A percentile compares a stretch with the other conserved stretches of the same genome.
Evolutionary conservation across 2,888 invertebrate genomes (phyloP).

Genomic region (Alentia gelatinosa): DNA sequence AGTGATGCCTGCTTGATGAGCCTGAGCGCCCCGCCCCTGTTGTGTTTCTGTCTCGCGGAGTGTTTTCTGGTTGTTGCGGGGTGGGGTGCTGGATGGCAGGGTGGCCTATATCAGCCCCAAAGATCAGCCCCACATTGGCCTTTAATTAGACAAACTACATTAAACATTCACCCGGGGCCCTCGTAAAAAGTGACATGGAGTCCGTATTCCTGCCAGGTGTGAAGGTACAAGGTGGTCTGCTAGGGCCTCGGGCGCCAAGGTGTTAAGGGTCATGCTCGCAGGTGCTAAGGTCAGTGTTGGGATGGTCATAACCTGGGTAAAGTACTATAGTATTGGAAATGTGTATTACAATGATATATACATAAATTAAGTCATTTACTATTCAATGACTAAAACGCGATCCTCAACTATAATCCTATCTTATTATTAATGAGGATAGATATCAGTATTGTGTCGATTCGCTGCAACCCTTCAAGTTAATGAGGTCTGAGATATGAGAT

Average conservation of each 20-base stretch:
- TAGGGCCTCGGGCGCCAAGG: neutral
- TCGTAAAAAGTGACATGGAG: constrained; percentile 12
- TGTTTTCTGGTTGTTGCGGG: constrained; percentile 1
- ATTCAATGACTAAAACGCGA: no score
- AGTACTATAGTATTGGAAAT: no score
- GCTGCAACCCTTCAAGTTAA: no score
- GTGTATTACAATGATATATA: no score
- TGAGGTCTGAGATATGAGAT: no score
- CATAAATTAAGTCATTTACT: no score
- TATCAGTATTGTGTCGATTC: no score
- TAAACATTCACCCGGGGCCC: neutral
- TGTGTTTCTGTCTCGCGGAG: neutral
- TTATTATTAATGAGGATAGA: no score
- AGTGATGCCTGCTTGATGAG: neutral
- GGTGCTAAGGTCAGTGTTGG: neutral
- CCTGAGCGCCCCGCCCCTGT: neutral
- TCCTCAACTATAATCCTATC: no score
- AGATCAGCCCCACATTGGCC: neutral
- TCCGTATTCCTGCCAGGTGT: neutral
- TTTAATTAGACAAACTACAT: constrained; percentile 24
- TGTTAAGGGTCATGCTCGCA: neutral
- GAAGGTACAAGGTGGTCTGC: neutral
- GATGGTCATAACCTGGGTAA: no score
- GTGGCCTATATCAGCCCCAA: neutral
- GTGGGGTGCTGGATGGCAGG: no score